Evolutionary conservation across 2,888 invertebrate genomes (phyloP).

Genomic region (Drosophila kuntzei): DNA sequence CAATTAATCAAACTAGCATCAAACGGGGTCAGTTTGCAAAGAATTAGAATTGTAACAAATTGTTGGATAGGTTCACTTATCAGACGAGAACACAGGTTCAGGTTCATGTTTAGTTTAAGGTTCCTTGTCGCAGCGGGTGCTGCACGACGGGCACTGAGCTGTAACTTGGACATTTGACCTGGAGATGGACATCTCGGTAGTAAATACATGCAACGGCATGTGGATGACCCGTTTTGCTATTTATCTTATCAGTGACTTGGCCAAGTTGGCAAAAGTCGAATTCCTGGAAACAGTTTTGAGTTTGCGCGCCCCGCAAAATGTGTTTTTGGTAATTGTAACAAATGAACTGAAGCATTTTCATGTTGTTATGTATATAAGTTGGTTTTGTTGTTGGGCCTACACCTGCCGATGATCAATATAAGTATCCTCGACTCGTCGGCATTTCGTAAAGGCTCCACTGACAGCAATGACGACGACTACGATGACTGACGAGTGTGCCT

Average conservation of each 20-base stretch:
- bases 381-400: constrained; percentile 44
- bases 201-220: constrained; percentile 38
- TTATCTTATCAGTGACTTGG: constrained; percentile 67
- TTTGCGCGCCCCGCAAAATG: constrained; percentile 51
- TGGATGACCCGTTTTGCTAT: constrained; percentile 62
- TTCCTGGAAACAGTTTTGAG: constrained; percentile 42
- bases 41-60: constrained; percentile 64
- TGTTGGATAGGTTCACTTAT: constrained; percentile 29
- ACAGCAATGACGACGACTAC: constrained; percentile 3
- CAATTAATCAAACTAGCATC: constrained; percentile 65
- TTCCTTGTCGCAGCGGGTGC: constrained; percentile 60
- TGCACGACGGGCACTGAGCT: constrained; percentile 33
- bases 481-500: constrained; percentile 63
- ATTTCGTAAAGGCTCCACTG: constrained; percentile 50
- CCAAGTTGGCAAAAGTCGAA: constrained; percentile 63
- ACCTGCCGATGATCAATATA: constrained; percentile 56
- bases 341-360: constrained; percentile 49
- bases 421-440: constrained; percentile 25
- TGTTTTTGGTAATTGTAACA: constrained; percentile 76
- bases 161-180: constrained; percentile 23
- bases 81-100: constrained; percentile 12
- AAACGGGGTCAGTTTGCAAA: constrained; percentile 56
- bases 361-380: constrained; percentile 15
- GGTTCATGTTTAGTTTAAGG: constrained; percentile 8
- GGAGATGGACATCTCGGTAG: constrained; percentile 52